Base-by-base conservation (phyloP, 1,140 invertebrate genomes). In the Zaprionus capensis region DNA sequence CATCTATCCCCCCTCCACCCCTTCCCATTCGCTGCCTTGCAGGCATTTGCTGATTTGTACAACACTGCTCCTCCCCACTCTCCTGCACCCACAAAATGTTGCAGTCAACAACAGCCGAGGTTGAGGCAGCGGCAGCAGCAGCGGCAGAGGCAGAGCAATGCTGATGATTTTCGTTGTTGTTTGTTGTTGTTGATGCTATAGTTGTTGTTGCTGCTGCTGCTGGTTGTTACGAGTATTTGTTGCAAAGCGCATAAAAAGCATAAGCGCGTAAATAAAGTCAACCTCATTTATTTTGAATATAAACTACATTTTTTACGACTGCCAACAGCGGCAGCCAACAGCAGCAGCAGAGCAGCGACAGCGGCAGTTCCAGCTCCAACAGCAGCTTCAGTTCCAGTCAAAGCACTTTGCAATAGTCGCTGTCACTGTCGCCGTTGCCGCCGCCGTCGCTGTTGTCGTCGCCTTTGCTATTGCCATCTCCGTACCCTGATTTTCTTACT, bases 261-360 rank as follows among this genome's bases (percentile, higher is more conserved):
- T 88, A 88, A 88, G 84, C 84, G 84, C 81, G 85, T 88, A 88
- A 87, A 87, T 90, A 87, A 88, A 88, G 85, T 88, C 84, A 88
- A 88, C 84, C 84, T 88, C 84, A 88, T 88, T 88, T 88, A 88
- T 88, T 88, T 88, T 90, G 85, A 90, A 88, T 90, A 88, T 88
- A 88, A 88, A 88, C 84, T 88, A 88, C 81, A 88, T 88, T 90
- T 88, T 88, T 88, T 88, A 88, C 85, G 84, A 84, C 85, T 79
- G 78, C 78, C 81, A 90, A 77, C 53, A 80, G 70, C 67, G 59
- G 55, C 59, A 75, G 59, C 58, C 68, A 36, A 31, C 41, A 69
- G 61, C 76, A 80, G 58, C 15, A 56, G 67, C 58, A 66, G 9
- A 34, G 55, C 67, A 75, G 59, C 58, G 56, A 77, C 53, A 77